These are phyloP conservation scores for Drosophila birchii DNA, from an alignment of 2,888 invertebrate species.

Conservation along the genomic window DNA sequence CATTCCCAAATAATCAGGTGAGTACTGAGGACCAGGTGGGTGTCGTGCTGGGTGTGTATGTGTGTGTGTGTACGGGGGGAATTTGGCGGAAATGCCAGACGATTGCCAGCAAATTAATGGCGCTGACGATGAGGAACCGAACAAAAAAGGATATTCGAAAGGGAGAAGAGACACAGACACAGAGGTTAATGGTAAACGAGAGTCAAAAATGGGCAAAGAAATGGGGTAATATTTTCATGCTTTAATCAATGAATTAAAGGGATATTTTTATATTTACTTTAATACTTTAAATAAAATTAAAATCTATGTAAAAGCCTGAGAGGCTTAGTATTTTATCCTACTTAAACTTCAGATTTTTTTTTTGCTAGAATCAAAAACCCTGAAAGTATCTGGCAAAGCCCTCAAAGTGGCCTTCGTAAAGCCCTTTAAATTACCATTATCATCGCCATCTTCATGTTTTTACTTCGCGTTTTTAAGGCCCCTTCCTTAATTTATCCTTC, in stretches of 20 bases:
- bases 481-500: conserved; percentile 15
- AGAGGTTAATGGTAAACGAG: not conserved
- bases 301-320: too few relatives aligned
- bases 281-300: not conserved
- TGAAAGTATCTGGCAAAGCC: not conserved
- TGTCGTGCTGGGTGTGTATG: not conserved
- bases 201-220: not conserved
- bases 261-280: not conserved
- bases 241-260: not conserved
- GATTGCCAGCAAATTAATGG: conserved; percentile 65
- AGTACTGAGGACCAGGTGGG: conserved; percentile 50
- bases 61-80: conserved; percentile 22
- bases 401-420: not conserved
- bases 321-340: not conserved
- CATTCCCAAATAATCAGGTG: conserved; percentile 97
- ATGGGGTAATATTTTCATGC: not conserved
- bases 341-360: not conserved
- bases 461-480: not conserved
- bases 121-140: conserved; percentile 24
- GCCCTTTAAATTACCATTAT: conserved; percentile 29
- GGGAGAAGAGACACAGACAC: conserved; percentile 18
- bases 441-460: conserved; percentile 16
- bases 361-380: not conserved
- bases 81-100: conserved; percentile 59
- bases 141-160: conserved; percentile 4